These are phyloP conservation scores for Antheraea pernyi DNA, from an alignment of 1,140 invertebrate genomes.

Conservation along the genomic window DNA sequence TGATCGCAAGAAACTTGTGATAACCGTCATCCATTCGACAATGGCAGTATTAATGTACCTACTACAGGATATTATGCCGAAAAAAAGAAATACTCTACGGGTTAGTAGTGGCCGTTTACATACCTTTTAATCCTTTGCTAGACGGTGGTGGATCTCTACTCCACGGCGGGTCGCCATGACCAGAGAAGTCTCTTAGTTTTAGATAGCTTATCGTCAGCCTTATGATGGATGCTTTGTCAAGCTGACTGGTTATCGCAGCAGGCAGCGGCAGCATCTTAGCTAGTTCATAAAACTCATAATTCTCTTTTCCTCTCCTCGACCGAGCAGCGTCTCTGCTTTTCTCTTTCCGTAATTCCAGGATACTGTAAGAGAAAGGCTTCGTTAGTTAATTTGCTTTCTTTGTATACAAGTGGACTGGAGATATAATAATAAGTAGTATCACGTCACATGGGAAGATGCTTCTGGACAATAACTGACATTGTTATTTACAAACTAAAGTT, in stretches of 20 bases:
- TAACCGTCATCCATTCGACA: too few relatives aligned
- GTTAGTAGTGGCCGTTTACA: background rate
- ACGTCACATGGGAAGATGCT: too few relatives aligned
- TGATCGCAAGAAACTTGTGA: too few relatives aligned
- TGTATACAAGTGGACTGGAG: background rate
- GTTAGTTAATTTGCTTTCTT: constrained; percentile 9
- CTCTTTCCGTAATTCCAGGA: constrained; percentile 97
- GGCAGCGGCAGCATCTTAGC: constrained; percentile 98
- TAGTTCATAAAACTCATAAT: constrained; percentile 99
- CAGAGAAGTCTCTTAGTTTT: constrained; percentile 96
- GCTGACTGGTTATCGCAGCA: constrained; percentile 96
- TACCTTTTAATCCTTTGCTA: constrained; percentile 93
- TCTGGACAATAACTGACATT: too few relatives aligned
- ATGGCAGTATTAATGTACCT: too few relatives aligned
- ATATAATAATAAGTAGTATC: too few relatives aligned
- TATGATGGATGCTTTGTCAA: constrained; percentile 99
- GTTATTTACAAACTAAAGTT: too few relatives aligned
- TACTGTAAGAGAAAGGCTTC: constrained; percentile 84
- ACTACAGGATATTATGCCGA: too few relatives aligned
- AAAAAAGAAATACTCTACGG: too few relatives aligned
- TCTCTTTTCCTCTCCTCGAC: constrained; percentile 96
- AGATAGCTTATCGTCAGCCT: constrained; percentile 98
- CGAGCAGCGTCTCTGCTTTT: constrained; percentile 97
- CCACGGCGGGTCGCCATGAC: constrained; percentile 97
- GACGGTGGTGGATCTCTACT: constrained; percentile 86